These are phyloP conservation scores for Cossypha polioptera DNA, from an alignment of 2,797 vertebrate genomes.

Conservation along the genomic window DNA sequence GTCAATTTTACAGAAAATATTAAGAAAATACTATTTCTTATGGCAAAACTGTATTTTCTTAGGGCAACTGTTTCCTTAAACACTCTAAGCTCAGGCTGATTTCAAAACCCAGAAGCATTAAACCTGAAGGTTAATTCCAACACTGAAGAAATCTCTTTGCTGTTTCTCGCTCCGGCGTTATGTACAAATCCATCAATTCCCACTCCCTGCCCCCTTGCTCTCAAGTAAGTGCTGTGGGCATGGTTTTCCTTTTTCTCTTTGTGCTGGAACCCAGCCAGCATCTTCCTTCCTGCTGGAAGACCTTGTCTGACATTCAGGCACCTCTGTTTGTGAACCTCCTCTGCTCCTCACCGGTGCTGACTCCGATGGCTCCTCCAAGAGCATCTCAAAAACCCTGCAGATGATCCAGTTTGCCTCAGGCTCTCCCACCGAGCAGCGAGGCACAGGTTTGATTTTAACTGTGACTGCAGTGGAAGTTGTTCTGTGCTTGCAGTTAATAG, in stretches of 20 bases:
- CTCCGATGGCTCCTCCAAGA: rapidly evolving
- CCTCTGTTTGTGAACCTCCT: rapidly evolving
- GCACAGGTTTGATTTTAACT: background rate
- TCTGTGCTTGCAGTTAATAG: conserved; percentile 4
- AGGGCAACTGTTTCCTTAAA: background rate
- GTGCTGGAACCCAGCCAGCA: background rate
- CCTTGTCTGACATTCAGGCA: background rate
- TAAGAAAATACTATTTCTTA: background rate
- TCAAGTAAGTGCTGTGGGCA: background rate
- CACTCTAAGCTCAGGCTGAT: background rate
- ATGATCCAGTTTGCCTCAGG: background rate
- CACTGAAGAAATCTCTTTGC: background rate
- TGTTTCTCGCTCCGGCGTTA: background rate
- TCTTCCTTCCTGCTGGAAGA: background rate
- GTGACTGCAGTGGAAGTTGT: background rate
- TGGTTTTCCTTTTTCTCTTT: background rate
- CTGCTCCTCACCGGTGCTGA: rapidly evolving
- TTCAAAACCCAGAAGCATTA: background rate
- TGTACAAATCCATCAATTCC: background rate
- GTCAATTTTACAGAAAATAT: background rate
- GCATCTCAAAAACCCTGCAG: rapidly evolving
- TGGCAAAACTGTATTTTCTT: background rate
- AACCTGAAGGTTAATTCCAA: background rate
- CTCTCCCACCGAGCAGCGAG: background rate
- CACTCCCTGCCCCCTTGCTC: background rate